These are phyloP conservation scores for Cyrtodaria siliqua DNA, from an alignment of 2,888 invertebrate species.

Conservation along the genomic window DNA sequence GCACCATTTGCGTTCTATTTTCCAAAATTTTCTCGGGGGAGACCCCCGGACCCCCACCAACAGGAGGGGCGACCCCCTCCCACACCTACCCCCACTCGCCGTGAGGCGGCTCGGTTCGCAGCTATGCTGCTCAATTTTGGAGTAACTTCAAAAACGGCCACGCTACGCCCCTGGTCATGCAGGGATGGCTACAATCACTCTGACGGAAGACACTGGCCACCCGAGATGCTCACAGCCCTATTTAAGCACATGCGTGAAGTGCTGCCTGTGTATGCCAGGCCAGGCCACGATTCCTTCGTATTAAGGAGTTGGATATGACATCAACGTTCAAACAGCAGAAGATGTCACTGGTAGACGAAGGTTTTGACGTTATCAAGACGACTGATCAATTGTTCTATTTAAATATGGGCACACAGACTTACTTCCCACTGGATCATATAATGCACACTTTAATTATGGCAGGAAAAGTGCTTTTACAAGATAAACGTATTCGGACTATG, in stretches of 20 bases:
- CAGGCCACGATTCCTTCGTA: conserved; percentile 59
- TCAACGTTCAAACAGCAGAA: conserved; percentile 67
- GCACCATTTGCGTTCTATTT: too few species aligned
- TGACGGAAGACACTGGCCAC: conserved; percentile 49
- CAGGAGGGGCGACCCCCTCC: too few species aligned
- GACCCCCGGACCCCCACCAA: too few species aligned
- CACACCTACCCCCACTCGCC: too few species aligned
- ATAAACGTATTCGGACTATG: too few species aligned
- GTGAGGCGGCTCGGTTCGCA: too few species aligned
- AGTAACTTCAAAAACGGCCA: too few species aligned
- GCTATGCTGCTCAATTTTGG: too few species aligned
- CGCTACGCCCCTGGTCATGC: too few species aligned
- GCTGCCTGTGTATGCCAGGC: conserved; percentile 78
- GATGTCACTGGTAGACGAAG: conserved; percentile 45
- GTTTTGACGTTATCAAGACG: conserved; percentile 48
- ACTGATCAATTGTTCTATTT: conserved; percentile 50
- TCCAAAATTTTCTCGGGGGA: too few species aligned
- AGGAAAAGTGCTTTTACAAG: conserved; percentile 36
- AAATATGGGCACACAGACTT: conserved; percentile 34
- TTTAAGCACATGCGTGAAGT: conserved; percentile 63
- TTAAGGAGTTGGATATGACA: conserved; percentile 51
- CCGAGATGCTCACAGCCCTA: conserved; percentile 48
- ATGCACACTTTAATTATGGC: conserved; percentile 36
- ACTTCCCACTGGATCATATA: conserved; percentile 35
- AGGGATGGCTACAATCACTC: conserved; percentile 79